A percentile compares a stretch with the other conserved stretches of the same genome.
These are phyloP conservation scores for Trissonchulus sp. DNA, from an alignment of 2,888 invertebrate genomes.

Conservation along the genomic window DNA sequence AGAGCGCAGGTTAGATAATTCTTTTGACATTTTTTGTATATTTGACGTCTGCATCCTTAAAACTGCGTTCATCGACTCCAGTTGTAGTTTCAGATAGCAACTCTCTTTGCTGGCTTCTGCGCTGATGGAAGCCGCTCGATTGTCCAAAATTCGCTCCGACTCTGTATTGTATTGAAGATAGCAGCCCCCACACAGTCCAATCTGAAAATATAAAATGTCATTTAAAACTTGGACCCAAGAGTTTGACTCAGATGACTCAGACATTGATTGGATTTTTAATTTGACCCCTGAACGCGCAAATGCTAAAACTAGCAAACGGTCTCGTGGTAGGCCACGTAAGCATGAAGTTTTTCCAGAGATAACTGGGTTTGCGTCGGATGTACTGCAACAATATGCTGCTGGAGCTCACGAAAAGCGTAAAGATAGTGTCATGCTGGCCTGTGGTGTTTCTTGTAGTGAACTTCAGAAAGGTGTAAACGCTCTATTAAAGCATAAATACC, in stretches of 20 bases:
- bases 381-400: not conserved
- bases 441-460: not conserved
- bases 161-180: not conserved
- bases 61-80: no score
- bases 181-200: not conserved
- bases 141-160: no score
- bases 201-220: not conserved
- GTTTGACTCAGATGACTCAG: not conserved
- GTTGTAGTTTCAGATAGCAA: no score
- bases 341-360: not conserved
- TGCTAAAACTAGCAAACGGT: not conserved
- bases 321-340: not conserved
- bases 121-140: no score
- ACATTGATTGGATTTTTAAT: not conserved
- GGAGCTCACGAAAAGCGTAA: not conserved
- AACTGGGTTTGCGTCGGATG: not conserved
- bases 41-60: no score
- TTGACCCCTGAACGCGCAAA: not conserved
- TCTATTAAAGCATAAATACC: not conserved
- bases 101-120: no score
- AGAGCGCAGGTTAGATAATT: no score
- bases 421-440: not conserved
- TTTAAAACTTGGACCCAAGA: not conserved
- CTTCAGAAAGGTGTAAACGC: not conserved
- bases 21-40: no score